Percentiles rank a stretch among this genome's conserved stretches.
Conservation (phyloP, 1,140 invertebrate species). For the Lucilia sericata region DNA sequence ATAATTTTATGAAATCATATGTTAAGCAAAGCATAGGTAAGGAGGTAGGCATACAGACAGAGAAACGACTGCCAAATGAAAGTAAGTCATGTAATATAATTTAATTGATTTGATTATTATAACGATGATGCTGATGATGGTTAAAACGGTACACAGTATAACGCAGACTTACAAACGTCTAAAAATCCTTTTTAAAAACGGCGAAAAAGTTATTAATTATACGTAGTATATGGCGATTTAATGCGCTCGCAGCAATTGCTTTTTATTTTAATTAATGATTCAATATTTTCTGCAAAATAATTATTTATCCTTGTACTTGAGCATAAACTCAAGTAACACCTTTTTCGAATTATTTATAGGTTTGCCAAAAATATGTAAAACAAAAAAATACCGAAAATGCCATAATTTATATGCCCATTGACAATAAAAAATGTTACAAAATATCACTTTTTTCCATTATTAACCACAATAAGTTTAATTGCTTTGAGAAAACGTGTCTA, state of each 20-base stretch:
- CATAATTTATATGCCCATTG: not conserved
- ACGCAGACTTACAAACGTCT: no score
- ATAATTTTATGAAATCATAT: not conserved
- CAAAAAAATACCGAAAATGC: not conserved
- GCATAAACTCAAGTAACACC: not conserved
- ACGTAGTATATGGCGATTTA: no score
- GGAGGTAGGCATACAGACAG: not conserved
- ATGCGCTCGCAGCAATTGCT: not conserved
- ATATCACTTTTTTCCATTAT: not conserved
- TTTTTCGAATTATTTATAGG: not conserved
- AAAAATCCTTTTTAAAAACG: no score
- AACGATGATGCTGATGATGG: not conserved
- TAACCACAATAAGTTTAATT: not conserved
- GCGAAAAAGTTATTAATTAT: no score
- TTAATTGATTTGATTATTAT: conserved; percentile 17
- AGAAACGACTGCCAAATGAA: not conserved
- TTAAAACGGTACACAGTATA: not conserved
- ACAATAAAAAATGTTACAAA: not conserved
- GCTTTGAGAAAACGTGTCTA: not conserved
- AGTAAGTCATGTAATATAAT: conserved; percentile 7
- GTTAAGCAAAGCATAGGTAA: not conserved
- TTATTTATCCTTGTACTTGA: conserved; percentile 11
- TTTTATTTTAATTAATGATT: not conserved
- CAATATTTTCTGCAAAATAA: not conserved
- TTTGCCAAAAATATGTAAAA: not conserved